phyloP scores from a whole-genome alignment of 2,888 invertebrate species.

The Ennomos fuscantarius region DNA sequence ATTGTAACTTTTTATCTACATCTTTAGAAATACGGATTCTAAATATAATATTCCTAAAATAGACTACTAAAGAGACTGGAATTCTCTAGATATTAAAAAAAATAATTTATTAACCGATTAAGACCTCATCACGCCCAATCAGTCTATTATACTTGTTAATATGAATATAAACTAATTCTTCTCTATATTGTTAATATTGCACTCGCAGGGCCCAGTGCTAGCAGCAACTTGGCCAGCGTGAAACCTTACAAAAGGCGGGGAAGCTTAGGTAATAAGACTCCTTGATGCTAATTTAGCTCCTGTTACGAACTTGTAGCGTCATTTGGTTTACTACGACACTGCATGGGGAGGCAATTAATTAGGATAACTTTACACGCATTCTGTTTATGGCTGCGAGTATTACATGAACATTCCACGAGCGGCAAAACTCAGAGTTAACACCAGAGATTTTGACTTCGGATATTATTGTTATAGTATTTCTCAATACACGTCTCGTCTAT shows the following conservation, averaged over 20 bases:
- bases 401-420: neutral
- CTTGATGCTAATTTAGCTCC: conserved; percentile 26
- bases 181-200: neutral
- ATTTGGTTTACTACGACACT: conserved; percentile 2
- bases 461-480: no score
- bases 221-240: conserved; percentile 15
- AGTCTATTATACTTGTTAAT: no score
- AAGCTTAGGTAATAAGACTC: conserved; percentile 33
- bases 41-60: no score
- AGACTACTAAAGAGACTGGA: no score
- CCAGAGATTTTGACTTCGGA: no score
- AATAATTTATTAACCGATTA: no score
- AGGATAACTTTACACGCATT: neutral
- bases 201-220: conserved; percentile 6
- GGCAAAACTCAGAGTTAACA: no score
- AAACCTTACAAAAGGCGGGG: conserved; percentile 32
- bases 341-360: conserved; percentile 2
- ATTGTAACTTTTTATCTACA: no score
- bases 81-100: no score
- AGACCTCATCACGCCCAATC: no score
- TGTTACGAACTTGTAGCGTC: conserved; percentile 14
- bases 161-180: neutral
- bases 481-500: no score
- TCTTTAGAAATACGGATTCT: no score
- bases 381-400: neutral